These are phyloP conservation scores for Apis dorsata DNA, from an alignment of 1,140 invertebrate genomes.

Conservation along the genomic window DNA sequence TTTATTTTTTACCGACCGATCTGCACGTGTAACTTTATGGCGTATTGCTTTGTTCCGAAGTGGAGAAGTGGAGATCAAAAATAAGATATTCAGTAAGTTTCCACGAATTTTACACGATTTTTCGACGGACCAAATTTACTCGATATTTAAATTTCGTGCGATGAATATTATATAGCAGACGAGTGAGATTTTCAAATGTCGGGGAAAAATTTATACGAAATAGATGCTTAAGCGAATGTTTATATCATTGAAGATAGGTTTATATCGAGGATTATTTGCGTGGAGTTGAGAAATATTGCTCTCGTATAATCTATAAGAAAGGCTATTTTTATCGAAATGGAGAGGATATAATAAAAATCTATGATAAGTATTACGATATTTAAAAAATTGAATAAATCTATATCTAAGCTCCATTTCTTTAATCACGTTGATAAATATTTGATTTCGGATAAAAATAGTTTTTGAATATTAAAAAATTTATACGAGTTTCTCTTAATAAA, in stretches of 20 bases:
- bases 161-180: background rate
- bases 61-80: too few relatives aligned
- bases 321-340: too few relatives aligned
- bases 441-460: too few relatives aligned
- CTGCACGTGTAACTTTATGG: conserved; percentile 7
- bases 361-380: background rate
- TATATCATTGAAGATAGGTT: background rate
- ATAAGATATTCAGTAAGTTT: background rate
- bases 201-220: background rate
- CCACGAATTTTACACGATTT: background rate
- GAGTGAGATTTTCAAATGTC: background rate
- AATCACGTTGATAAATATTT: too few relatives aligned
- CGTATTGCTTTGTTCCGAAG: conserved; percentile 16
- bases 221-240: background rate
- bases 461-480: too few relatives aligned
- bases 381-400: too few relatives aligned
- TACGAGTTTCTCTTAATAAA: too few relatives aligned
- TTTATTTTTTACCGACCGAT: background rate
- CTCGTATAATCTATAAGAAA: too few relatives aligned
- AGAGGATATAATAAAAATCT: background rate
- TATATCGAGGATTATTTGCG: background rate
- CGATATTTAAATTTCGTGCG: background rate
- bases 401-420: too few relatives aligned
- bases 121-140: background rate
- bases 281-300: background rate